phyloP scores from a whole-genome alignment of 2,888 invertebrate genomes.

The Napeogenes inachia region DNA sequence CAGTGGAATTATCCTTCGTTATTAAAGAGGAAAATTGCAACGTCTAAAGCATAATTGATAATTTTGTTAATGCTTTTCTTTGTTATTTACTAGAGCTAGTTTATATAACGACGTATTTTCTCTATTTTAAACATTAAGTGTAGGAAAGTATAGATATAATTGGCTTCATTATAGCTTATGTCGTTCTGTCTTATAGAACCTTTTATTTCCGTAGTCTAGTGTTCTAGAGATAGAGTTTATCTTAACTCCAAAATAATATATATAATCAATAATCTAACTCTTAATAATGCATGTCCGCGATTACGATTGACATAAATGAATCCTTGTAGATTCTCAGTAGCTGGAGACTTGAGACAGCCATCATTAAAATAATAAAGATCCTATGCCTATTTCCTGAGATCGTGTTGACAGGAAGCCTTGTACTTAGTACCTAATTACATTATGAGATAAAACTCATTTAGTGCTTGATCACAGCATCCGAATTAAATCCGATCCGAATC shows the following conservation, averaged over 20 bases:
- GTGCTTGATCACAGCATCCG: too few relatives aligned
- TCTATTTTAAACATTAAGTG: too few relatives aligned
- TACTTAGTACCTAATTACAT: conserved; percentile 4
- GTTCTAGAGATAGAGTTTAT: too few relatives aligned
- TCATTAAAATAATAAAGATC: conserved; percentile 12
- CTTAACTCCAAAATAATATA: too few relatives aligned
- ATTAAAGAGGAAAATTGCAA: background rate
- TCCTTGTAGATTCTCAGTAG: conserved; percentile 12
- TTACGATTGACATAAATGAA: background rate
- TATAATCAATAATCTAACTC: too few relatives aligned
- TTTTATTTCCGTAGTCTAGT: too few relatives aligned
- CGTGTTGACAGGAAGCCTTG: conserved; percentile 8
- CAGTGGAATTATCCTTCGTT: background rate
- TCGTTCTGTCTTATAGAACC: too few relatives aligned
- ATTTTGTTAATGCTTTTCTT: conserved; percentile 4
- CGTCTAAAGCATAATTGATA: background rate
- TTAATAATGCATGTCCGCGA: too few relatives aligned
- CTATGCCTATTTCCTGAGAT: conserved; percentile 9
- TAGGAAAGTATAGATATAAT: too few relatives aligned
- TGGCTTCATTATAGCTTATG: too few relatives aligned
- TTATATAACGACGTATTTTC: background rate
- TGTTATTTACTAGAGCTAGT: background rate
- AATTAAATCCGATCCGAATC: too few relatives aligned
- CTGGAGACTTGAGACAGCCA: conserved; percentile 4
- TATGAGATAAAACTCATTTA: background rate